Base-by-base conservation (phyloP, 2,797 vertebrate genomes). In the Catostomus latipinnis region DNA sequence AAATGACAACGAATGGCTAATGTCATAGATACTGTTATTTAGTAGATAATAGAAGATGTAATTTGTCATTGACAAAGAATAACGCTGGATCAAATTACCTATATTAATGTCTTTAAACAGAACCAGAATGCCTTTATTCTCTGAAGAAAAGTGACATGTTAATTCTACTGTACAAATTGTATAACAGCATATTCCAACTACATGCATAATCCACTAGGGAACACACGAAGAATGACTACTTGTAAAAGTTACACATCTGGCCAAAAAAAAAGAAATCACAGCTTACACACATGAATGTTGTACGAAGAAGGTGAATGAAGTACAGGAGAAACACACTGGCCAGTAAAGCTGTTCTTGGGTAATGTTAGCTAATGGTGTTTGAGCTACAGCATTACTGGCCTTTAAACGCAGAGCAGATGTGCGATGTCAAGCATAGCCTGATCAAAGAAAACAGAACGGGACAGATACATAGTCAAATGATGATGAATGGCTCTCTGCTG, bases 371-470 rank as follows among this genome's bases (percentile, higher is more conserved):
- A 96, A 95, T 96, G 92, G 95, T 94, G 95, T 95, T 94, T 89
- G 95, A 96, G 94, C 95, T 96, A 93, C 93, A 93, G 93, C 94
- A 95, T 96, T 96, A 96, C 93, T 93, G 95, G 96, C 96, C 96
- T 95, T 97, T 97, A 98, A 98, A 98, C 93, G 92, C 92, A 92
- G 93, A 99, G 97, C 97, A 99, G 97, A 99, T 98, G 97, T 96
- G 96, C 96, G 93, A 95, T 96, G 96, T 96, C 96, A 97, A 97
- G 96, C 94, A 96, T 94, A 94, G 96, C 94, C 92, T 96, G 97
- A 99, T 99, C 98, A 99, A 98, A 98, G 78, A 60, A 73, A 80
- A 18, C 62, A 80, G 48, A 80, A 49, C 3, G 97, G 96, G 96
- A 96, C 96, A 96, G 95, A 96, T 97, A 96, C 91, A 89, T 93